These are phyloP conservation scores for Theristicus caerulescens DNA, from an alignment of 2,113 vertebrate species.

Conservation along the genomic window DNA sequence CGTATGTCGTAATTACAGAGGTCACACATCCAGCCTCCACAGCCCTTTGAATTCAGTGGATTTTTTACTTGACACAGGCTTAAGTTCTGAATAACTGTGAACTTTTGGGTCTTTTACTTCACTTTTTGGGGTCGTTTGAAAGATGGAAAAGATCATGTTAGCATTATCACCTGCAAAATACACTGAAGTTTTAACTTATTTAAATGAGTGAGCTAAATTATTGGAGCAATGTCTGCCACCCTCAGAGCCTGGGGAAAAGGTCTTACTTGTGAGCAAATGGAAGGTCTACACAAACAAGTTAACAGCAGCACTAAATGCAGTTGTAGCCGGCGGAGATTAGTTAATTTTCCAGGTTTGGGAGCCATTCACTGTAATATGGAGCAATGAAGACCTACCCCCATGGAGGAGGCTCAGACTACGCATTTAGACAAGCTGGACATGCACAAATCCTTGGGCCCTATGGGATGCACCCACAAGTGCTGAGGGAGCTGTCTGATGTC, in stretches of 20 bases:
- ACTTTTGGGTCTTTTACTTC: background rate
- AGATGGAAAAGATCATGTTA: background rate
- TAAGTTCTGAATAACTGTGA: background rate
- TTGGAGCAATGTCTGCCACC: background rate
- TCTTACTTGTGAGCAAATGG: background rate
- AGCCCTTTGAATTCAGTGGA: background rate
- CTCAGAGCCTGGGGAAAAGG: background rate
- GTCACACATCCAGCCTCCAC: too few species aligned
- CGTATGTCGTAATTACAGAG: rapidly evolving
- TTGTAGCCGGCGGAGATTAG: background rate
- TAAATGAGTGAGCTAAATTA: background rate
- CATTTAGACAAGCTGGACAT: background rate
- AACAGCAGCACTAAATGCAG: background rate
- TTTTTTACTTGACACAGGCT: background rate
- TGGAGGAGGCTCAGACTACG: background rate
- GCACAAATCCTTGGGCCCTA: background rate
- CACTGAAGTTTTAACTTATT: background rate
- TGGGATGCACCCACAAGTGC: background rate
- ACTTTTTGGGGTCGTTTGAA: background rate
- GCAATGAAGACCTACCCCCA: background rate
- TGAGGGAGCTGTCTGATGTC: background rate
- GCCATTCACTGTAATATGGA: background rate
- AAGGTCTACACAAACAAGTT: background rate
- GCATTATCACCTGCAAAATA: background rate
- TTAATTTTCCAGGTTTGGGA: background rate